phyloP scores from a whole-genome alignment of 2,113 vertebrate species.

The Pedetes capensis region DNA sequence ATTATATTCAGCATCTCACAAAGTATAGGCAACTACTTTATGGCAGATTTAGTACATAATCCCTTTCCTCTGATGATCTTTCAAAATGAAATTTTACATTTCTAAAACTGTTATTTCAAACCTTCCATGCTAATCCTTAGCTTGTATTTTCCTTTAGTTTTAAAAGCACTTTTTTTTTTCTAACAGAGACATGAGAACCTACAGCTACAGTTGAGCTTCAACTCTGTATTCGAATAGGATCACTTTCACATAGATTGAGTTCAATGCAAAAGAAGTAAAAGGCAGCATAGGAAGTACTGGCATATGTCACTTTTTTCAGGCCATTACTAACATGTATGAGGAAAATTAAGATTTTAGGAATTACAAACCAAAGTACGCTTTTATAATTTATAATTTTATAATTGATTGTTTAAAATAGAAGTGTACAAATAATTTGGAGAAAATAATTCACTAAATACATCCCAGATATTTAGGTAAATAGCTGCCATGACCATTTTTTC shows the following conservation, averaged over 20 bases:
- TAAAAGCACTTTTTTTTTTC: neutral
- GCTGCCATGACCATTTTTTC: neutral
- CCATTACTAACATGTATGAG: neutral
- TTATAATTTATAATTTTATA: conserved; percentile 1
- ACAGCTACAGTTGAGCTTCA: neutral
- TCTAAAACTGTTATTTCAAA: conserved; percentile 1
- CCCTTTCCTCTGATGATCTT: neutral
- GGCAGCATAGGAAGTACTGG: neutral
- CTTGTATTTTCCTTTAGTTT: conserved; percentile 5
- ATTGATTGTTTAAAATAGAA: neutral
- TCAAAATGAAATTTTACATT: conserved; percentile 10
- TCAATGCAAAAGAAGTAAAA: neutral
- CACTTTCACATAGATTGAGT: neutral
- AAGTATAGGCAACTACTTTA: neutral
- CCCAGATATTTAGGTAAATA: neutral
- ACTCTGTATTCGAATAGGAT: neutral
- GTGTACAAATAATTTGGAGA: neutral
- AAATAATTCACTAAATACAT: neutral
- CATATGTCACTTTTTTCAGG: neutral
- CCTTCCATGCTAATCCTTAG: neutral
- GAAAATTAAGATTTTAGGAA: neutral
- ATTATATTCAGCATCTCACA: neutral
- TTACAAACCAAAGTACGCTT: neutral
- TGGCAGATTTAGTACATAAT: neutral
- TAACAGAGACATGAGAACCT: neutral